A percentile compares a stretch with the other conserved stretches of the same genome.
Conservation (phyloP, 2,113 vertebrate species). For the Oophaga pumilio region DNA sequence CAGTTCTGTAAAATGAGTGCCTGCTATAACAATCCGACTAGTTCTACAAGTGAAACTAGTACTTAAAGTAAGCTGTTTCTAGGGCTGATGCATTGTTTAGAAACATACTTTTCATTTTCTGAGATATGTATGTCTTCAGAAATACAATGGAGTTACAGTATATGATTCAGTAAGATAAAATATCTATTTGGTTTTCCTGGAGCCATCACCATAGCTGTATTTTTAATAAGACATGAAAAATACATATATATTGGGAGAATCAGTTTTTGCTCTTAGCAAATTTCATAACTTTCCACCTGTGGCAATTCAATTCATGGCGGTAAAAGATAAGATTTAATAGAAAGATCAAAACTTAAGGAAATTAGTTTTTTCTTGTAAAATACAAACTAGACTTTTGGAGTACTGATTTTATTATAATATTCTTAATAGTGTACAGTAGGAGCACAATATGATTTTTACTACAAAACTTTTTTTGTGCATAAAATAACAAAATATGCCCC, state of each 20-base stretch:
- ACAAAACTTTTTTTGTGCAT: too few relatives aligned
- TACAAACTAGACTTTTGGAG: background rate
- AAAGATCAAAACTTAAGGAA: background rate
- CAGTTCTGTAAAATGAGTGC: background rate
- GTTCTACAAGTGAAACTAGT: slow-evolving; percentile 14
- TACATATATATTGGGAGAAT: too few relatives aligned
- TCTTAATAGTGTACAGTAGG: background rate
- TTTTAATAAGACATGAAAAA: background rate
- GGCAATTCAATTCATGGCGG: background rate
- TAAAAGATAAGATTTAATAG: background rate
- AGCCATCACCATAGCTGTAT: background rate
- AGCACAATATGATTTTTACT: too few relatives aligned
- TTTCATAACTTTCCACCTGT: background rate
- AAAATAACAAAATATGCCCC: too few relatives aligned
- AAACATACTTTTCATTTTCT: background rate
- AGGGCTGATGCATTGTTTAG: background rate
- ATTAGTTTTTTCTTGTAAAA: background rate
- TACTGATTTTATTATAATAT: background rate
- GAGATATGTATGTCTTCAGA: background rate
- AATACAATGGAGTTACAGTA: background rate
- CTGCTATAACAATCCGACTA: background rate
- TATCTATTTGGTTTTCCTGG: background rate
- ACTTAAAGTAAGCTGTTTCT: slow-evolving; percentile 9
- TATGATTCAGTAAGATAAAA: background rate
- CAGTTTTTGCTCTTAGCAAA: too few relatives aligned